A percentile compares a stretch with the other conserved stretches of the same genome.
phyloP scores from a whole-genome alignment of 2,113 vertebrate genomes.

The Paraplagusia blochii region DNA sequence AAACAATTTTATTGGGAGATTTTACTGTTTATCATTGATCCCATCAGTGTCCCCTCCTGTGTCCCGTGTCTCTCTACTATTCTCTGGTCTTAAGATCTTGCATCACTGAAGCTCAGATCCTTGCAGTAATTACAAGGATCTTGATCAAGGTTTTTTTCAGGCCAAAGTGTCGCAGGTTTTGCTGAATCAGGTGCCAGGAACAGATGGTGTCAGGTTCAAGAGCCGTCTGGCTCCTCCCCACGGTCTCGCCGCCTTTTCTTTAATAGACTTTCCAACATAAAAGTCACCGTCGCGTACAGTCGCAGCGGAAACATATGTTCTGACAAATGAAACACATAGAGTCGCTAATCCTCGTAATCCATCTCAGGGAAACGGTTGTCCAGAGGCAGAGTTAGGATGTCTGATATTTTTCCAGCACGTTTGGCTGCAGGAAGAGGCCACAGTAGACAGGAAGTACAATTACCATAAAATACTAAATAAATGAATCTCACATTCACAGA shows the following conservation, averaged over 20 bases:
- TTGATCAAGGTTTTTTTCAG: slow-evolving; percentile 20
- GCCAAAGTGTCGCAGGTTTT: slow-evolving; percentile 13
- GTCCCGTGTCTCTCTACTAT: too few species aligned
- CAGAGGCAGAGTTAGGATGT: not conserved
- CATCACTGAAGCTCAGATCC: slow-evolving; percentile 2
- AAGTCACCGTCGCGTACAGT: slow-evolving; percentile 27
- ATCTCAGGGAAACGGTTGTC: not conserved
- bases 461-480: too few species aligned
- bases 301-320: slow-evolving; percentile 34
- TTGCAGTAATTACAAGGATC: slow-evolving; percentile 29
- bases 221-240: slow-evolving; percentile 6
- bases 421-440: not conserved
- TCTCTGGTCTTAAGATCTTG: not conserved
- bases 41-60: too few species aligned
- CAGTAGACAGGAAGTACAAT: too few species aligned
- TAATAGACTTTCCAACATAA: slow-evolving; percentile 7
- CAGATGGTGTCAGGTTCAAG: slow-evolving; percentile 44
- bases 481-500: too few species aligned
- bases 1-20: too few species aligned
- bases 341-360: slow-evolving; percentile 8
- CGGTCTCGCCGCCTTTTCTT: slow-evolving; percentile 16
- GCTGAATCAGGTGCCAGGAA: slow-evolving; percentile 20
- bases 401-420: not conserved
- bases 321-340: slow-evolving; percentile 13
- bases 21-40: too few species aligned